Percentiles rank a stretch among this genome's conserved stretches.
Conservation (phyloP, 2,888 invertebrate genomes). For the Tromatobia lineatoria region DNA sequence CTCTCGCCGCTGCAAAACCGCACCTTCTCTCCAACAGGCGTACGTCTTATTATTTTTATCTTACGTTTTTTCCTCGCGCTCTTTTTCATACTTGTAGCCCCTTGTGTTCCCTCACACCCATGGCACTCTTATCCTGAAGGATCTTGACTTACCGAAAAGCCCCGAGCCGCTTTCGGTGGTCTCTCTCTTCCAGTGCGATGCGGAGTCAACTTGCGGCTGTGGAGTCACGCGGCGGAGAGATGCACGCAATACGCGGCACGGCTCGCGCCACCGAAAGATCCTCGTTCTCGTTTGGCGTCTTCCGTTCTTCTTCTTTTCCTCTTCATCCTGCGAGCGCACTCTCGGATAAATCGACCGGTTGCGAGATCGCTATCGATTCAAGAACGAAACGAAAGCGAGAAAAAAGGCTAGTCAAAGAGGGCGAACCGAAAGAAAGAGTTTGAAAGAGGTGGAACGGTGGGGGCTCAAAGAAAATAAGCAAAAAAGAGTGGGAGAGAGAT, state of each 20-base stretch:
- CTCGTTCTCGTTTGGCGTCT: conserved; percentile 23
- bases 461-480: conserved; percentile 23
- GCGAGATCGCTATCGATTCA: conserved; percentile 63
- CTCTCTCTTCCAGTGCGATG: conserved; percentile 54
- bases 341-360: conserved; percentile 66
- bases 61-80: conserved; percentile 54
- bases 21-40: conserved; percentile 15
- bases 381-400: conserved; percentile 58
- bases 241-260: conserved; percentile 41
- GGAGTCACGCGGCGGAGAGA: conserved; percentile 1
- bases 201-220: background rate
- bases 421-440: conserved; percentile 49
- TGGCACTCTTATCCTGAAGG: conserved; percentile 61
- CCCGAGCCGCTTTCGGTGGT: conserved; percentile 66
- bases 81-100: conserved; percentile 58
- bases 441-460: background rate
- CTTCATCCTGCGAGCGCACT: conserved; percentile 15
- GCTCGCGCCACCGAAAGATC: conserved; percentile 65
- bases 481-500: conserved; percentile 6
- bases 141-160: conserved; percentile 70
- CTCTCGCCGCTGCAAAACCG: conserved; percentile 14
- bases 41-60: conserved; percentile 54
- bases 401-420: conserved; percentile 39
- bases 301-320: conserved; percentile 28
- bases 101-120: conserved; percentile 62